These are phyloP conservation scores for Erinaceus europaeus DNA, from an alignment of 2,113 vertebrate species.

Conservation along the genomic window DNA sequence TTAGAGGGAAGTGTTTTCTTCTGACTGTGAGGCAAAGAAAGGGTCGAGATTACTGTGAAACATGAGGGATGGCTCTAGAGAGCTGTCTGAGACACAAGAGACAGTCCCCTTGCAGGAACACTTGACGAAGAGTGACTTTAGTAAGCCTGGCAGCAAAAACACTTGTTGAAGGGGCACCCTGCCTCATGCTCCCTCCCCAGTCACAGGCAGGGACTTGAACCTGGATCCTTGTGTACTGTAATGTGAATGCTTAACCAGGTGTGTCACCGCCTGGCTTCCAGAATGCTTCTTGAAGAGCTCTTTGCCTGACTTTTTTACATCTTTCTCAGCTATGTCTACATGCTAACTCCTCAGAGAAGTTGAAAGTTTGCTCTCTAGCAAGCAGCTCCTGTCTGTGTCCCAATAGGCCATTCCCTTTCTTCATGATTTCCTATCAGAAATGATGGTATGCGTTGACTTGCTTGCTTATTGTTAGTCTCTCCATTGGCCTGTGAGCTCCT, in stretches of 20 bases:
- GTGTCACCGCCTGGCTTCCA: too few species aligned
- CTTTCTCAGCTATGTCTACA: not conserved
- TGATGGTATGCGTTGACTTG: too few species aligned
- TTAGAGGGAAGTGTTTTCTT: constrained; percentile 17
- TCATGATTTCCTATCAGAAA: not conserved
- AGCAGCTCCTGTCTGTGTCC: not conserved
- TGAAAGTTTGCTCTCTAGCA: not conserved
- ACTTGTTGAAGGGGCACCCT: not conserved
- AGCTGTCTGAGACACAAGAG: not conserved
- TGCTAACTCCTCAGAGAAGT: not conserved
- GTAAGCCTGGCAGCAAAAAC: not conserved
- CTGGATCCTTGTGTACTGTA: too few species aligned
- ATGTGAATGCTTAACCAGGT: too few species aligned
- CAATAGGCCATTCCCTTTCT: not conserved
- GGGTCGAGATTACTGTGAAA: not conserved
- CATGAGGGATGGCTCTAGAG: not conserved
- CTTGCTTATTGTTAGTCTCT: not conserved
- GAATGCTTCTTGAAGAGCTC: not conserved
- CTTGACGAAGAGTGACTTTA: not conserved
- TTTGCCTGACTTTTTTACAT: not conserved
- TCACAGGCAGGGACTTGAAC: not conserved
- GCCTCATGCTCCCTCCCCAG: not conserved
- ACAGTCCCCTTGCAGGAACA: not conserved
- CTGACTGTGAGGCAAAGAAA: not conserved
- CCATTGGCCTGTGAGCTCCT: not conserved